Conservation (phyloP, 2,113 vertebrate species). For the Pseudolaguvia tuberculata region DNA sequence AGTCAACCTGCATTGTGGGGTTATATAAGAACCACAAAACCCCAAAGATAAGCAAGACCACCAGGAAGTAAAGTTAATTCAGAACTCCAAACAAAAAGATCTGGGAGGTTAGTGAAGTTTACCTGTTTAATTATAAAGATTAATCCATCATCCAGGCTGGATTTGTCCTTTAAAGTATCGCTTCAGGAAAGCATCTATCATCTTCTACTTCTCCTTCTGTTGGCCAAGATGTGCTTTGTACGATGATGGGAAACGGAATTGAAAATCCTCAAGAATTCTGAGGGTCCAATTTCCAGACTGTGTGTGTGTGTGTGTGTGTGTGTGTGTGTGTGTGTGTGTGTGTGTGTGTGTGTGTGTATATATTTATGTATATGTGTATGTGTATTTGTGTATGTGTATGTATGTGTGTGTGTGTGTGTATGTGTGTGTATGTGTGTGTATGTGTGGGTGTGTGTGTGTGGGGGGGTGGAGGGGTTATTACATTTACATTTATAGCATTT, state of each 20-base stretch:
- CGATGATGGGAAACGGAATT: conserved; percentile 40
- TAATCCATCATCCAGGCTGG: neutral
- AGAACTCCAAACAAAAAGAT: neutral
- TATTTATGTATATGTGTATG: too few relatives aligned
- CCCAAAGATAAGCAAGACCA: neutral
- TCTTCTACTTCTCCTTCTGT: neutral
- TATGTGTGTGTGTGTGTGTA: conserved; percentile 14
- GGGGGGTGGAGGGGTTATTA: too few relatives aligned
- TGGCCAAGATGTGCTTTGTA: conserved; percentile 36
- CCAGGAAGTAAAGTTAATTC: neutral
- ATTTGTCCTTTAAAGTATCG: neutral
- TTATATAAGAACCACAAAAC: neutral
- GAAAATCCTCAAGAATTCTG: conserved; percentile 53
- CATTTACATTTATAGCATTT: too few relatives aligned
- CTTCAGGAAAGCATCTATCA: neutral
- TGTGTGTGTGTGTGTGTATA: neutral
- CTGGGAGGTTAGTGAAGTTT: neutral
- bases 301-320: conserved; percentile 7
- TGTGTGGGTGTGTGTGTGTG: conserved; percentile 1
- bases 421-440: conserved; percentile 20
- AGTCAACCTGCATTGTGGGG: neutral
- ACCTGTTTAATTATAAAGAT: neutral
- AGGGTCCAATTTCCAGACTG: conserved; percentile 52
- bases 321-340: neutral
- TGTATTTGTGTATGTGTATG: neutral